Evolutionary conservation across 1,140 invertebrate genomes (phyloP), one percentile per base, ranked within the genome.

Genomic region (Coboldia fuscipes): DNA sequence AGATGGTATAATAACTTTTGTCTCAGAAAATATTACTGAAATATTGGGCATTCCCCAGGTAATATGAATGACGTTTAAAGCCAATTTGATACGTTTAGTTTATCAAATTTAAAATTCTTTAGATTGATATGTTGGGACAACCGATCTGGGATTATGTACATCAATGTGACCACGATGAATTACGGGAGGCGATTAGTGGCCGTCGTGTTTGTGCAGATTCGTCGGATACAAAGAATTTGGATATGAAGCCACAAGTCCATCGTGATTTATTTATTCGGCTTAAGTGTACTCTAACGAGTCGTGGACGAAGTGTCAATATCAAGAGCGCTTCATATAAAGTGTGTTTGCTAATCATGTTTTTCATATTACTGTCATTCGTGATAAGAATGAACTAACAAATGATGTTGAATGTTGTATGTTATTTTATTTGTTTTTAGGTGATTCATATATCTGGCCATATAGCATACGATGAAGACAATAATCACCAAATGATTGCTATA

Each of bases 321-420:
- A 92, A 92, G 53, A 88, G 84, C 34, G 85, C 88, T 22, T 72
- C 77, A 3, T 93, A 92, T 53, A 93, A 93, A 72, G 89, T 90
- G 58, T 45, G 27, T 30, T 9, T 12, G 6, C 15, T 17, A 16
- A 7, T 9, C 12, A 30, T 30, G 6, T 30, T 30, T 13, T 16
- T 6, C 4, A 21, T 22, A 26, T 26, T n/a, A n/a, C 9, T n/a
- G 30, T n/a, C n/a, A n/a, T n/a, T n/a, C n/a, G n/a, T n/a, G n/a
- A n/a, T n/a, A n/a, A n/a, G n/a, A n/a, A n/a, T n/a, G n/a, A n/a
- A n/a, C n/a, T n/a, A n/a, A n/a, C n/a, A n/a, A n/a, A n/a, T n/a
- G n/a, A n/a, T n/a, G n/a, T n/a, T n/a, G n/a, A n/a, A n/a, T n/a
- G n/a, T n/a, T n/a, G n/a, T n/a, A n/a, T n/a, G n/a, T 18, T 7